phyloP scores from a whole-genome alignment of 2,113 vertebrate species.

The Xyrauchen texanus region DNA sequence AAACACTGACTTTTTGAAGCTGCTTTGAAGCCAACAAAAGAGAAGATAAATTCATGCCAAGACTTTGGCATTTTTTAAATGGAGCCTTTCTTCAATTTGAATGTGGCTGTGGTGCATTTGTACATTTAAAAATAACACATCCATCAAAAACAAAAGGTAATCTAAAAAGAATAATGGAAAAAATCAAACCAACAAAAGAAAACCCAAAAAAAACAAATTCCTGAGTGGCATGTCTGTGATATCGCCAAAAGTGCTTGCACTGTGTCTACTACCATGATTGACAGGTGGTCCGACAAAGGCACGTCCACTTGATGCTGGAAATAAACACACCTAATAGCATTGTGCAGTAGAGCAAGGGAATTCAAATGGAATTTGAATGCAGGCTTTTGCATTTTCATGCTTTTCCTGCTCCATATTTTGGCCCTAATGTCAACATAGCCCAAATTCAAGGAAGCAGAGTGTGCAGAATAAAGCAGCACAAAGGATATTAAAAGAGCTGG shows the following conservation, averaged over 20 bases:
- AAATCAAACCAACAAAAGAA: not conserved
- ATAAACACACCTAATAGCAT: slow-evolving; percentile 31
- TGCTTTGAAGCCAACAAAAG: not conserved
- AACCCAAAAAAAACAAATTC: not conserved
- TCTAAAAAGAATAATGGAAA: not conserved
- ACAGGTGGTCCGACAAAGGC: slow-evolving; percentile 21
- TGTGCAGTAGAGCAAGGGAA: slow-evolving; percentile 28
- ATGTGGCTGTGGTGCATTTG: not conserved
- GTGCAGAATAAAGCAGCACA: slow-evolving; percentile 1
- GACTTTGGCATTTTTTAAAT: not conserved
- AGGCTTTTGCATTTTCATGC: slow-evolving; percentile 24
- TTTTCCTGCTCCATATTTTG: slow-evolving; percentile 25
- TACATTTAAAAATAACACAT: not conserved
- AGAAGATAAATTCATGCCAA: slow-evolving; percentile 17
- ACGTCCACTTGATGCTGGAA: not conserved
- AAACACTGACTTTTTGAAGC: not conserved
- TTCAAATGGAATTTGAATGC: slow-evolving; percentile 35
- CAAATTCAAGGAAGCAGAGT: not conserved
- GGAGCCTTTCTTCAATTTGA: not conserved
- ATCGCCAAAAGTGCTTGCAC: not conserved
- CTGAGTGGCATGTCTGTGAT: not conserved
- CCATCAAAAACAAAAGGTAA: not conserved
- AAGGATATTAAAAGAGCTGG: not conserved
- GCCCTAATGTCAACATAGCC: slow-evolving; percentile 13
- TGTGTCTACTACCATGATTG: not conserved